Base-by-base conservation (phyloP, 2,888 invertebrate genomes). In the Eulithis testata region DNA sequence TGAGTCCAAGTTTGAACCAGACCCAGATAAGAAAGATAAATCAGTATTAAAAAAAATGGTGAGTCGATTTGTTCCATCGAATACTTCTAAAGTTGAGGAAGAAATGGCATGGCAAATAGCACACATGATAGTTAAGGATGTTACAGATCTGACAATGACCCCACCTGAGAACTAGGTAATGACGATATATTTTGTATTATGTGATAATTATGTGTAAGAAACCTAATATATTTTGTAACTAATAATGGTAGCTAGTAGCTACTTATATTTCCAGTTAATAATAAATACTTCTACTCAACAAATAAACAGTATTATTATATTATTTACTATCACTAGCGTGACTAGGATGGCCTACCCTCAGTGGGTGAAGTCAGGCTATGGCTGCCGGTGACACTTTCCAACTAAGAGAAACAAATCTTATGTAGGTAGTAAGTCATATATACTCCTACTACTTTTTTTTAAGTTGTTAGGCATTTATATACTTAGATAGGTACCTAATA, bases 31-130 rank as follows among this genome's bases (percentile, higher is more conserved):
- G 76, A 93, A 89, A 80, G 86, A 84, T 68, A 88, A 84, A 66
- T 93, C 93, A 60, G 88, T 91, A 50, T 78, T 93, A 53, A 91
- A 86, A 68, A 91, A 91, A 81, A 97, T 96, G 78, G 95, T 98
- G 68, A 96, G 95, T 79, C 96, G 95, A 83, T 95, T 98, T 83
- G 97, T 97, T 66, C 96, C 96, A 91, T 94, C 96, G 75, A 97
- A 96, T 60, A 96, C 97, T 82, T 96, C 97, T 77, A 97, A 97
- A 94, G 96, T 96, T 55, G 97, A 98, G 89, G 98, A 99, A 89
- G 98, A 99, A 87, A 96, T 99, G 94, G 99, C 99, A 5, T 97
- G 98, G 97, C 97, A 98, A 93, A 97, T 99, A 71, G 99, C 99
- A 36, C 97, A 98, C 89, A 98, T 98, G 97, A 99, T 99, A 81